A percentile compares a stretch with the other conserved stretches of the same genome.
These are phyloP conservation scores for Thalassoma bifasciatum DNA, from an alignment of 2,113 vertebrate genomes.

Conservation along the genomic window DNA sequence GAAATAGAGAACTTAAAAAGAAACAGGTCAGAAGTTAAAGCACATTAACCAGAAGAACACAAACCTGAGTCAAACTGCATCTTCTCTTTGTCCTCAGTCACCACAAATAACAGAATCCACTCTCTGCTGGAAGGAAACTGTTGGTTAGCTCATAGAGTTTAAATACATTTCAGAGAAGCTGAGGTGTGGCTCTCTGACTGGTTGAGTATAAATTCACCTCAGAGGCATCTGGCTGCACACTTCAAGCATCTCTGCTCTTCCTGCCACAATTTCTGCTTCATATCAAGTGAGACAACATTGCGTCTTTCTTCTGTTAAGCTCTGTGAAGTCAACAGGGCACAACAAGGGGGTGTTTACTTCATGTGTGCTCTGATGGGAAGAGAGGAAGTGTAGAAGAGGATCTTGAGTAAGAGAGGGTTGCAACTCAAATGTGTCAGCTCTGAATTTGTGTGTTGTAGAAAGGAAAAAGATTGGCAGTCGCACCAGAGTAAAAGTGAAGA, in stretches of 20 bases:
- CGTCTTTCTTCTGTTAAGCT: background rate
- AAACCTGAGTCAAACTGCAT: slow-evolving; percentile 32
- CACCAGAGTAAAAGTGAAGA: too few species aligned
- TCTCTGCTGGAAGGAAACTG: background rate
- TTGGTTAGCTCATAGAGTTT: background rate
- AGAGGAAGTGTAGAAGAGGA: slow-evolving; percentile 35
- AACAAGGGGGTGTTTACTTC: background rate
- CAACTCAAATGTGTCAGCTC: background rate
- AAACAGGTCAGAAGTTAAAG: background rate
- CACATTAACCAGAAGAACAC: slow-evolving; percentile 8
- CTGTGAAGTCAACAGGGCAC: background rate
- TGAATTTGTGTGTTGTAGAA: too few species aligned
- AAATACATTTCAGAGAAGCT: slow-evolving; percentile 17
- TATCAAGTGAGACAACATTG: background rate
- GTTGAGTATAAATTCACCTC: background rate
- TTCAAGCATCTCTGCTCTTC: background rate
- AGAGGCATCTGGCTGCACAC: background rate
- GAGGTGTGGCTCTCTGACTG: slow-evolving; percentile 2
- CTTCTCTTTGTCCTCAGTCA: background rate
- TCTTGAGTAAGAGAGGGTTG: background rate
- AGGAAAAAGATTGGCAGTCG: too few species aligned
- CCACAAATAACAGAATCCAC: background rate
- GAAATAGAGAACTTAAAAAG: background rate
- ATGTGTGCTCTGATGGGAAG: background rate
- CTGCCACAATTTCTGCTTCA: background rate